Percentiles rank a stretch among this genome's conserved stretches.
Evolutionary conservation across 2,888 invertebrate species (phyloP).

Genomic region (Odontomyia ornata): DNA sequence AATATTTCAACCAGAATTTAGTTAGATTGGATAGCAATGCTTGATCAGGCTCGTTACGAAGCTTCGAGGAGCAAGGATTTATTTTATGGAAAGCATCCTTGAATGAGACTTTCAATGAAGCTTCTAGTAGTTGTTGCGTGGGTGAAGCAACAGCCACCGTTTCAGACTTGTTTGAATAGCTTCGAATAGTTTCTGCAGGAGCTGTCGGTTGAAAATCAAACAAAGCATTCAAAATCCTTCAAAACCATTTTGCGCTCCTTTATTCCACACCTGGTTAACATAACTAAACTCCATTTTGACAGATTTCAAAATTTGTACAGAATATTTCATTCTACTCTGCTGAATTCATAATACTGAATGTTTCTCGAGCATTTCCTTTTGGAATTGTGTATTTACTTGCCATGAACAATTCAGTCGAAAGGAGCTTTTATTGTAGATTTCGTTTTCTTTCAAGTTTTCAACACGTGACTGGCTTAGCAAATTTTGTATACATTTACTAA

Average conservation of each 20-base stretch:
- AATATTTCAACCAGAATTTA: no score
- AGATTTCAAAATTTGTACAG: neutral
- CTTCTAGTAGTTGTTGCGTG: no score
- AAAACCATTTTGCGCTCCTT: neutral
- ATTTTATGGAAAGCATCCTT: no score
- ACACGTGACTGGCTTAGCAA: conserved; percentile 12
- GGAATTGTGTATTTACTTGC: neutral
- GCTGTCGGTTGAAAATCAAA: neutral
- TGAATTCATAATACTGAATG: neutral
- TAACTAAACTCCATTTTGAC: neutral
- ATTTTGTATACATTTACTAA: conserved; percentile 1
- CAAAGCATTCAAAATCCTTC: neutral
- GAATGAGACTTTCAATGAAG: no score
- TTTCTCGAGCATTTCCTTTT: neutral
- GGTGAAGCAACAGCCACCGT: no score
- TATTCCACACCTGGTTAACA: neutral
- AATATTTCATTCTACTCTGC: neutral
- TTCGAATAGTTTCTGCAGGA: no score
- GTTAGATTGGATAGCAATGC: no score
- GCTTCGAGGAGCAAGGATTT: no score
- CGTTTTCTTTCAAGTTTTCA: conserved; percentile 10
- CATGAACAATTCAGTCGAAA: conserved; percentile 12
- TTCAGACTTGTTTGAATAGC: no score
- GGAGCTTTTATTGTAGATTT: conserved; percentile 25
- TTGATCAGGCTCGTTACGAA: no score